These are phyloP conservation scores for Syrphus vitripennis DNA, from an alignment of 2,888 invertebrate species.

Conservation along the genomic window DNA sequence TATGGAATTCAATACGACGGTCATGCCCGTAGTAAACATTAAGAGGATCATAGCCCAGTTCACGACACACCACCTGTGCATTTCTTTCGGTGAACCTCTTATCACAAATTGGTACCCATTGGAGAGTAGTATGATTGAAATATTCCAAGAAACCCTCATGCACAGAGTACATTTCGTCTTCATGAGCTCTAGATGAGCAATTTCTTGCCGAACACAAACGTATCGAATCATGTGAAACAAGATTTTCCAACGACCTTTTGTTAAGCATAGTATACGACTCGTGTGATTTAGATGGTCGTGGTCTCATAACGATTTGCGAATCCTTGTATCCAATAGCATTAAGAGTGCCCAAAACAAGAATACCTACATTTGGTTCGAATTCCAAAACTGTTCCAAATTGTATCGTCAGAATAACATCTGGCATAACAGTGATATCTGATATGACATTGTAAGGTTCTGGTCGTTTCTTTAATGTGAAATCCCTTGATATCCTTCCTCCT, in stretches of 20 bases:
- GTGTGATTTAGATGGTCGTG: slow-evolving; percentile 79
- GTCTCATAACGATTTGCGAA: slow-evolving; percentile 90
- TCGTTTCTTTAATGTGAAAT: slow-evolving; percentile 85
- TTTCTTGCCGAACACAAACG: slow-evolving; percentile 90
- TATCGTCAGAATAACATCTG: slow-evolving; percentile 92
- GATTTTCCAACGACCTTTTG: slow-evolving; percentile 82
- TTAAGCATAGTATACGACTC: slow-evolving; percentile 74
- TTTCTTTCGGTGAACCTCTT: slow-evolving; percentile 96
- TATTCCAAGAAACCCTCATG: slow-evolving; percentile 96
- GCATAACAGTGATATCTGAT: slow-evolving; percentile 98
- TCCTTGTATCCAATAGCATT: slow-evolving; percentile 90
- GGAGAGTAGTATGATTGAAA: slow-evolving; percentile 96
- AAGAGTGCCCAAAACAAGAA: slow-evolving; percentile 95
- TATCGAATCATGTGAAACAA: slow-evolving; percentile 85
- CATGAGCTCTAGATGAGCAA: slow-evolving; percentile 83
- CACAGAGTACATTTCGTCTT: slow-evolving; percentile 82
- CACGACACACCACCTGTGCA: slow-evolving; percentile 97
- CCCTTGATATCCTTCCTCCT: slow-evolving; percentile 89
- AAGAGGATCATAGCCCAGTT: slow-evolving; percentile 93
- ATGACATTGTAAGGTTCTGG: slow-evolving; percentile 89
- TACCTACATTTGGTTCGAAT: slow-evolving; percentile 97
- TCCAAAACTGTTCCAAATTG: slow-evolving; percentile 94
- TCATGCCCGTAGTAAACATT: slow-evolving; percentile 95
- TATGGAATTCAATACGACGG: slow-evolving; percentile 92
- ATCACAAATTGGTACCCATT: slow-evolving; percentile 99